These are phyloP conservation scores for Odontophorus gujanensis DNA, from an alignment of 2,113 vertebrate genomes.

Conservation along the genomic window DNA sequence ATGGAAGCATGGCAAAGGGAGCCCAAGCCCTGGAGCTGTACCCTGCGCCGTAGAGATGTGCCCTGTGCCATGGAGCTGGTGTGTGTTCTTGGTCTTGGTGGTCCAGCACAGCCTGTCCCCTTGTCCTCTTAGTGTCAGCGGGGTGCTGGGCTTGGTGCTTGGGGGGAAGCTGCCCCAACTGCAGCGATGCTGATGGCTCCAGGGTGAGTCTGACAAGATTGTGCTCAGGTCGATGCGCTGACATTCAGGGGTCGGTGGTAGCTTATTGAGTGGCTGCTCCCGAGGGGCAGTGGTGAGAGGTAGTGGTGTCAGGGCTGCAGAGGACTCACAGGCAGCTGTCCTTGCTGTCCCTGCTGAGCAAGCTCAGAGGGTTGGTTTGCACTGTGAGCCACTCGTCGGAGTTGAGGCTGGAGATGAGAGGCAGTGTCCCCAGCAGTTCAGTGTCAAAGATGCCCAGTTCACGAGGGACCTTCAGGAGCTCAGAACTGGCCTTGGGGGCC, in stretches of 20 bases:
- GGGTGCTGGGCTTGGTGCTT: neutral
- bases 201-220: fast-evolving
- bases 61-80: neutral
- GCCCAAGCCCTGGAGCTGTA: fast-evolving
- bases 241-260: fast-evolving
- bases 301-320: neutral
- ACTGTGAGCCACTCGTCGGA: neutral
- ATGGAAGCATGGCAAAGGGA: neutral
- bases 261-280: constrained; percentile 24
- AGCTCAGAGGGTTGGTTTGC: neutral
- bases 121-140: fast-evolving
- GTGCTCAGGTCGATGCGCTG: fast-evolving
- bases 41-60: too few relatives aligned
- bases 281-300: neutral
- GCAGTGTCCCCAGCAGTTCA: neutral
- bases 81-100: neutral
- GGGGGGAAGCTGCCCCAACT: neutral
- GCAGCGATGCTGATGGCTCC: neutral
- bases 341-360: neutral
- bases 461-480: neutral
- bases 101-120: fast-evolving
- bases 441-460: constrained; percentile 13
- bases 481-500: neutral
- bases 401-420: constrained; percentile 36
- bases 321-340: constrained; percentile 32